phyloP scores from a whole-genome alignment of 2,113 vertebrate genomes.

The Gasterosteus aculeatus region DNA sequence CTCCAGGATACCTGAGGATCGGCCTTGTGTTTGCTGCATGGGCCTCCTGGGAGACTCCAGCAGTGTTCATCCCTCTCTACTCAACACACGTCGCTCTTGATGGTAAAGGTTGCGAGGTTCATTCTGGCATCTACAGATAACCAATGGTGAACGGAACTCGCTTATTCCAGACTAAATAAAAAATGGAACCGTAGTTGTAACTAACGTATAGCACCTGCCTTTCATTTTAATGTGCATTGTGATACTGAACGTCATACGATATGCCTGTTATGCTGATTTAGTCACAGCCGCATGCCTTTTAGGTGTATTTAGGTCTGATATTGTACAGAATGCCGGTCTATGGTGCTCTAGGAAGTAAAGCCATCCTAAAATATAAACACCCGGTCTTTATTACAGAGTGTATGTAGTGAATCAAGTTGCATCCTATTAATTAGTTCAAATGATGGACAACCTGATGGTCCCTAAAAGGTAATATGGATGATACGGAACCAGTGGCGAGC shows the following conservation, averaged over 20 bases:
- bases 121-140: neutral
- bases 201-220: neutral
- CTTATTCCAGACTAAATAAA: neutral
- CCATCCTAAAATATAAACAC: neutral
- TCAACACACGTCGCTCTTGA: conserved; percentile 61
- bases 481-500: neutral
- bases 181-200: neutral
- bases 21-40: conserved; percentile 65
- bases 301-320: neutral
- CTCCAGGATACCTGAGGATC: conserved; percentile 74
- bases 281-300: neutral
- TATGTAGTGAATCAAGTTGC: neutral
- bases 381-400: neutral
- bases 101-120: conserved; percentile 48
- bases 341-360: too few species aligned
- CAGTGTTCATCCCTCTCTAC: conserved; percentile 61
- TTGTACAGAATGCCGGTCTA: neutral
- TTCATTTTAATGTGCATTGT: neutral
- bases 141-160: neutral
- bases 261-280: neutral
- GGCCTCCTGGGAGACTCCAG: conserved; percentile 46
- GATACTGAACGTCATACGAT: neutral
- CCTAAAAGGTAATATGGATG: neutral
- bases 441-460: neutral
- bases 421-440: neutral